phyloP scores from a whole-genome alignment of 35 echinoderm and acorn worm genomes.

The Apostichopus californicus region DNA sequence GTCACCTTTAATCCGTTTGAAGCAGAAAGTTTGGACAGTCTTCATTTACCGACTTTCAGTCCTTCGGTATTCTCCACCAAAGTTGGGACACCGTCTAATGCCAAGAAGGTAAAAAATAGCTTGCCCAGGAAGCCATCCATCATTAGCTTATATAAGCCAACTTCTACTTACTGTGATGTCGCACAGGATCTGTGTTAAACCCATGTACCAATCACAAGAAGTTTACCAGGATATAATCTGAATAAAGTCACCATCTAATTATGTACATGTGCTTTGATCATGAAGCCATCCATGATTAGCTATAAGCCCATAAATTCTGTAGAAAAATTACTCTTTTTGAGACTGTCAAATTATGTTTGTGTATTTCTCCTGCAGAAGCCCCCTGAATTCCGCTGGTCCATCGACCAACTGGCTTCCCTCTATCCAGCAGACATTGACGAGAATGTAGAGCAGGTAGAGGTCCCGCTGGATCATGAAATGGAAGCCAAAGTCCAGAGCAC shows the following conservation, averaged over 20 bases:
- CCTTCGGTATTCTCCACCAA: constrained; percentile 87
- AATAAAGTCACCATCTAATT: too few relatives aligned
- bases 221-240: too few relatives aligned
- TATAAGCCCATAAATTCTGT: too few relatives aligned
- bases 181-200: too few relatives aligned
- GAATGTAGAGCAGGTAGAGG: constrained; percentile 72
- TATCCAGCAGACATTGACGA: constrained; percentile 96
- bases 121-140: background rate
- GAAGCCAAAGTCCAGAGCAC: constrained; percentile 85
- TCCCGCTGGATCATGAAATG: constrained; percentile 65
- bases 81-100: constrained; percentile 58
- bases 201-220: too few relatives aligned
- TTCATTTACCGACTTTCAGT: constrained; percentile 92
- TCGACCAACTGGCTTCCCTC: constrained; percentile 89
- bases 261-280: too few relatives aligned
- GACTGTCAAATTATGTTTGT: too few relatives aligned
- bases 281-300: too few relatives aligned
- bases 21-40: constrained; percentile 82
- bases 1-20: constrained; percentile 89
- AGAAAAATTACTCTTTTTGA: too few relatives aligned
- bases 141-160: too few relatives aligned
- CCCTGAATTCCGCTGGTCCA: constrained; percentile 89
- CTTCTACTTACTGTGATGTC: too few relatives aligned
- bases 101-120: constrained; percentile 49
- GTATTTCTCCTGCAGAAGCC: constrained; percentile 28